phyloP scores from a whole-genome alignment of 2,888 invertebrate genomes.

The Tetropium fuscum region DNA sequence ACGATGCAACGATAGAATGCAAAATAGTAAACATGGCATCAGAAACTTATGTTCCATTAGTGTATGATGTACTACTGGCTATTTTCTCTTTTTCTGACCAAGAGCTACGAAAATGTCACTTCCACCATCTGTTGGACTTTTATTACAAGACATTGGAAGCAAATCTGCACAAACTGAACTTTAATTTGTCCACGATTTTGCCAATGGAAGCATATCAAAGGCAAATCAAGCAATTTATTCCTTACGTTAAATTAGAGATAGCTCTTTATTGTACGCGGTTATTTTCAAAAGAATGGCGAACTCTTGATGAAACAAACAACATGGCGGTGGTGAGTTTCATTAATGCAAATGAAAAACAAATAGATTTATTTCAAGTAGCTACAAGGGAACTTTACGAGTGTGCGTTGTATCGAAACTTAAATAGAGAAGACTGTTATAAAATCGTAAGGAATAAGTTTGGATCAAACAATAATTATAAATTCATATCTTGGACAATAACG shows the following conservation, averaged over 20 bases:
- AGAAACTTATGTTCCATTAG: not conserved
- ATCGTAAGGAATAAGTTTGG: slow-evolving; percentile 43
- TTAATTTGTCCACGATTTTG: not conserved
- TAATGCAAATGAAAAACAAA: not conserved
- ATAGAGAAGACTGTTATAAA: slow-evolving; percentile 49
- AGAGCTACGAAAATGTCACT: slow-evolving; percentile 30
- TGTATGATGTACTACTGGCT: slow-evolving; percentile 1
- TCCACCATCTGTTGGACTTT: slow-evolving; percentile 30
- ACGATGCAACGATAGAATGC: not conserved
- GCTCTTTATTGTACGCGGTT: not conserved
- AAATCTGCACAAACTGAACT: not conserved
- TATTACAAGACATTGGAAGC: slow-evolving; percentile 31
- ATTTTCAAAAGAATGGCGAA: not conserved
- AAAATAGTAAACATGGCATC: not conserved
- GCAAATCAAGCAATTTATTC: slow-evolving; percentile 4
- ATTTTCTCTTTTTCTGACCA: slow-evolving; percentile 5
- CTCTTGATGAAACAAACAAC: too few relatives aligned
- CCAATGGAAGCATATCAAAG: not conserved
- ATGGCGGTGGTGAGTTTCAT: not conserved
- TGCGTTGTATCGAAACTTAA: slow-evolving; percentile 30
- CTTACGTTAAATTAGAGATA: slow-evolving; percentile 13
- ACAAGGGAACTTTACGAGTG: slow-evolving; percentile 10
- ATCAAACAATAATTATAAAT: slow-evolving; percentile 41
- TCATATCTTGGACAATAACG: slow-evolving; percentile 36
- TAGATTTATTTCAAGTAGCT: not conserved